Evolutionary conservation across 1,140 invertebrate species (phyloP).

Genomic region (Tribolium castaneum): DNA sequence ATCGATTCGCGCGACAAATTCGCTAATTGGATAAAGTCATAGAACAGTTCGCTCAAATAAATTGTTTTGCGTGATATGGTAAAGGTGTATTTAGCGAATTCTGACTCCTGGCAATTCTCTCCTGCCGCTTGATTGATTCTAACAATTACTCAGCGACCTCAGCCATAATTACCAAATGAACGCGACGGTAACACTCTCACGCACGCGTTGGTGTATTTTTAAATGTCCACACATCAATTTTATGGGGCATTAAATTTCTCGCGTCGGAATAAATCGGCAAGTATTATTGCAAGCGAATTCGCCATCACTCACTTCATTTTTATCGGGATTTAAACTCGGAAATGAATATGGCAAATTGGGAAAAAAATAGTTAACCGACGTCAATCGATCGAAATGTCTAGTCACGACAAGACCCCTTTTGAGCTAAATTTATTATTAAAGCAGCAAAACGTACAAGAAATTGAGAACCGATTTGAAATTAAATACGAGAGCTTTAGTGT

Average conservation of each 20-base stretch:
- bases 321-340: neutral
- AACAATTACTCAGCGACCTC: constrained; percentile 33
- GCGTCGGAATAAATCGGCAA: constrained; percentile 1
- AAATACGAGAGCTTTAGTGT: constrained; percentile 48
- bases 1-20: neutral
- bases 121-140: constrained; percentile 22
- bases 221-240: constrained; percentile 35
- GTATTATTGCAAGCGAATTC: constrained; percentile 3
- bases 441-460: constrained; percentile 46
- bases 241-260: constrained; percentile 28
- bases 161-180: constrained; percentile 33
- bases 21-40: neutral
- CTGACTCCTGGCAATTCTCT: constrained; percentile 24
- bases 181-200: constrained; percentile 23
- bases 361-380: constrained; percentile 26
- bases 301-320: neutral
- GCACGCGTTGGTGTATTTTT: constrained; percentile 15
- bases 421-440: constrained; percentile 51
- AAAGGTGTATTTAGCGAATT: constrained; percentile 31
- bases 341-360: too few species aligned
- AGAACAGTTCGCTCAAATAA: neutral
- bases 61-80: constrained; percentile 18
- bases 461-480: constrained; percentile 19
- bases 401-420: constrained; percentile 14
- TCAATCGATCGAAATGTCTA: constrained; percentile 28